Evolutionary conservation across 2,797 vertebrate genomes (phyloP).

Genomic region (Arremon aurantiirostris): DNA sequence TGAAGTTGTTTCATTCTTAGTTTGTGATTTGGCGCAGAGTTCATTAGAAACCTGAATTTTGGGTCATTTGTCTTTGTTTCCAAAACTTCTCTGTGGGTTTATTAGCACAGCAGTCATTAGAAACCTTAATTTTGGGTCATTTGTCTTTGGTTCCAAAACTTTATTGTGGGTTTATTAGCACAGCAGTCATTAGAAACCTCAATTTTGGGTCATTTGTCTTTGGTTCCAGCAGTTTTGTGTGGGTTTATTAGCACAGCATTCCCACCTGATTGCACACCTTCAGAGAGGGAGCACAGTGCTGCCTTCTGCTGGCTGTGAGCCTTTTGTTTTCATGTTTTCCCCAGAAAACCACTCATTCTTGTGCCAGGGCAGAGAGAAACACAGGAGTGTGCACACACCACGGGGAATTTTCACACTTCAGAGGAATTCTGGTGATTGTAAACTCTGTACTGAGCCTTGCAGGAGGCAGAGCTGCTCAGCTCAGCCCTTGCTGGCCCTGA

Average conservation of each 20-base stretch:
- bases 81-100: not conserved
- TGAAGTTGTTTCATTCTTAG: not conserved
- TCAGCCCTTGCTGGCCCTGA: not conserved
- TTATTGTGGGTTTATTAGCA: not conserved
- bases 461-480: not conserved
- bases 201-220: not conserved
- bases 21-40: not conserved
- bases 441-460: not conserved
- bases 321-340: not conserved
- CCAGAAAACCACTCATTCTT: rapidly evolving
- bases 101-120: not conserved
- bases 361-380: not conserved
- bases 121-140: not conserved
- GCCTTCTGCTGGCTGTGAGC: not conserved
- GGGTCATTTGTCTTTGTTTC: not conserved
- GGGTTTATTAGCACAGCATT: not conserved
- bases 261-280: not conserved
- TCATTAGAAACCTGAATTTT: not conserved
- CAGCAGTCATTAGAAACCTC: not conserved
- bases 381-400: not conserved
- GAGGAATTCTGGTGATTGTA: rapidly evolving
- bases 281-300: not conserved
- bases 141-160: not conserved
- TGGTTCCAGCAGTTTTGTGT: not conserved
- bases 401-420: not conserved